A percentile compares a stretch with the other conserved stretches of the same genome.
Conservation (phyloP, 2,797 vertebrate genomes). For the Bradypodion ventrale region DNA sequence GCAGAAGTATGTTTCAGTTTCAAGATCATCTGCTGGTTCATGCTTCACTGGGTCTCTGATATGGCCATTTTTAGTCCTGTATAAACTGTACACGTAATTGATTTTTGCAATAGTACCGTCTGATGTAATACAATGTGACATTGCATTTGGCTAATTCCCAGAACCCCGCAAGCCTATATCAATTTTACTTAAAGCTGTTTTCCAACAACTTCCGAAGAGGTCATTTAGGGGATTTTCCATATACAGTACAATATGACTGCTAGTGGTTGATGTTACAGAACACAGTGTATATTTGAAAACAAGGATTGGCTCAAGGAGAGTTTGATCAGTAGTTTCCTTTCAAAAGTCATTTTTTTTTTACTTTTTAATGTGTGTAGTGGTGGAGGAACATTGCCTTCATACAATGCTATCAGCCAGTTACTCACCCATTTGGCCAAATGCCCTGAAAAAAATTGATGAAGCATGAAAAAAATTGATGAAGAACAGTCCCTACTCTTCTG, state of each 20-base stretch:
- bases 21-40: slow-evolving; percentile 18
- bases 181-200: slow-evolving; percentile 52
- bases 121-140: slow-evolving; percentile 54
- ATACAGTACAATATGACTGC: slow-evolving; percentile 14
- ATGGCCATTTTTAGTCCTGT: slow-evolving; percentile 45
- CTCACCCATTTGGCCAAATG: slow-evolving; percentile 16
- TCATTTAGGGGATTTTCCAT: slow-evolving; percentile 26
- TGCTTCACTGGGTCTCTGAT: slow-evolving; percentile 27
- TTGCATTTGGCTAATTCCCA: slow-evolving; percentile 60
- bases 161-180: slow-evolving; percentile 48
- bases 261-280: slow-evolving; percentile 43
- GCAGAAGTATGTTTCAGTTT: slow-evolving; percentile 25
- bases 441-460: slow-evolving; percentile 39
- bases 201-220: slow-evolving; percentile 32
- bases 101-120: slow-evolving; percentile 34
- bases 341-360: background rate
- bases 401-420: background rate
- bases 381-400: background rate
- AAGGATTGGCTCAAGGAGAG: background rate
- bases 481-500: too few relatives aligned
- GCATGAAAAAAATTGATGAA: too few relatives aligned
- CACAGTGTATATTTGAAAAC: background rate
- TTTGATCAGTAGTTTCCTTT: background rate
- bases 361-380: background rate
- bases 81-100: slow-evolving; percentile 52